Conservation (phyloP, 1,140 invertebrate species). For the Pristionchus pacificus region DNA sequence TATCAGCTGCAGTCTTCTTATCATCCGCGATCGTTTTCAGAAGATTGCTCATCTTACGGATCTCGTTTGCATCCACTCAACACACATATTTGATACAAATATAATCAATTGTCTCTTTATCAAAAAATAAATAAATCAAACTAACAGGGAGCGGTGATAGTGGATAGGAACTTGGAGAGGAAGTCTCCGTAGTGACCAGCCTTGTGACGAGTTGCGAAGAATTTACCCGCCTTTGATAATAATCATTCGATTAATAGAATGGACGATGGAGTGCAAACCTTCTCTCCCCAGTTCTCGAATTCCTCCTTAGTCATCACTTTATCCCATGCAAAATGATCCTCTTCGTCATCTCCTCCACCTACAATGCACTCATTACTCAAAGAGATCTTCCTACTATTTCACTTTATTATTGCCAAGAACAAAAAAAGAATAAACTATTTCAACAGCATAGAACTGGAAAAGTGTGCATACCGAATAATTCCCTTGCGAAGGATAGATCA, state of each 20-base stretch:
- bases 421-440: neutral
- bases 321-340: neutral
- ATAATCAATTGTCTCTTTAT: neutral
- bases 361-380: neutral
- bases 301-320: slow-evolving; percentile 24
- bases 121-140: neutral
- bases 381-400: too few relatives aligned
- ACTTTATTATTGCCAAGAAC: too few relatives aligned
- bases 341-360: slow-evolving; percentile 5
- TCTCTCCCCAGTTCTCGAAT: slow-evolving; percentile 30
- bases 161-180: slow-evolving; percentile 11
- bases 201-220: slow-evolving; percentile 21
- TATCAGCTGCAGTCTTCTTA: slow-evolving; percentile 13
- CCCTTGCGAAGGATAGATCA: slow-evolving; percentile 19
- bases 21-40: slow-evolving; percentile 23
- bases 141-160: slow-evolving; percentile 17
- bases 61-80: slow-evolving; percentile 28
- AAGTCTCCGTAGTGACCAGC: slow-evolving; percentile 29
- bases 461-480: slow-evolving; percentile 15
- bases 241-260: too few relatives aligned
- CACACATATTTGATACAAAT: neutral
- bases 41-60: slow-evolving; percentile 27
- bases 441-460: too few relatives aligned
- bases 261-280: neutral
- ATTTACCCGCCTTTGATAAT: slow-evolving; percentile 22